Percentiles rank a stretch among this genome's conserved stretches.
These are phyloP conservation scores for Daubentonia madagascariensis DNA, from an alignment of 2,113 vertebrate species.

Conservation along the genomic window DNA sequence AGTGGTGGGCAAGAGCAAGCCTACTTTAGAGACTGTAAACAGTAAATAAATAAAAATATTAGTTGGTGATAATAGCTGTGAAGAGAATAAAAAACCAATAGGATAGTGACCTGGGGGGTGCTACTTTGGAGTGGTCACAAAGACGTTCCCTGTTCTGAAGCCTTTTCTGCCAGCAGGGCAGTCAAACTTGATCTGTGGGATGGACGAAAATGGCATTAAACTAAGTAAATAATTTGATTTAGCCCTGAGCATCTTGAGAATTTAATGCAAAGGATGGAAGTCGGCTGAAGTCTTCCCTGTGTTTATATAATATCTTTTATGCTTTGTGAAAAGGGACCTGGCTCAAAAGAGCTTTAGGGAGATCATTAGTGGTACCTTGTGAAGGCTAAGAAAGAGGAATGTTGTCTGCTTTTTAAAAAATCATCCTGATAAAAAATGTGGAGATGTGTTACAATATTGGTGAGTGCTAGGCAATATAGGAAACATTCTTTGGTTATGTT, in stretches of 20 bases:
- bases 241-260: neutral
- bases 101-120: neutral
- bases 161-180: neutral
- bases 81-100: neutral
- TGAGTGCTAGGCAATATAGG: neutral
- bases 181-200: constrained; percentile 10
- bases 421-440: neutral
- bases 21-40: neutral
- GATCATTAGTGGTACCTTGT: neutral
- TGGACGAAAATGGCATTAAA: neutral
- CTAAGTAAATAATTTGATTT: constrained; percentile 31
- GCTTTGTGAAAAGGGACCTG: neutral
- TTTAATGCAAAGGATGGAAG: constrained; percentile 13
- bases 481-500: neutral
- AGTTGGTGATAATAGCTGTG: neutral
- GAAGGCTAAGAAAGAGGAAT: neutral
- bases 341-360: neutral
- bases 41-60: neutral
- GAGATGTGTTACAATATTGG: neutral
- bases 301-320: neutral
- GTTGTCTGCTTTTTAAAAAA: neutral
- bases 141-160: neutral
- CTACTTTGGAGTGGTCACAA: neutral
- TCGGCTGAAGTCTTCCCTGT: neutral
- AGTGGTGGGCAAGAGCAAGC: neutral